Evolutionary conservation across 1,140 invertebrate species (phyloP).

Genomic region (Chlorops oryzae): DNA sequence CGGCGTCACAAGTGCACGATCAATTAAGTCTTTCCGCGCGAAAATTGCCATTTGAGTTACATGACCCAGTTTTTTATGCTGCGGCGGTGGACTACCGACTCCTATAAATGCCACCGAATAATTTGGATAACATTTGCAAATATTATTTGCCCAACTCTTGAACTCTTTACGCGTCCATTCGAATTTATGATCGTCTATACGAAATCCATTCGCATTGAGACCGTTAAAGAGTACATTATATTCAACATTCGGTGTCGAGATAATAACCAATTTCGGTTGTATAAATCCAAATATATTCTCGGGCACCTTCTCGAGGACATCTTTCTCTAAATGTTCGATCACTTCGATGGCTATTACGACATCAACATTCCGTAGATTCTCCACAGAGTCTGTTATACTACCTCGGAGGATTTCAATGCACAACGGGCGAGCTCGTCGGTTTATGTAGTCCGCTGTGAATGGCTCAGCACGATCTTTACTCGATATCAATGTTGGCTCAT

Average conservation of each 20-base stretch:
- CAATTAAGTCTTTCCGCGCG: constrained; percentile 46
- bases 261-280: constrained; percentile 67
- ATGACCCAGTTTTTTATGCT: constrained; percentile 56
- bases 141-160: constrained; percentile 67
- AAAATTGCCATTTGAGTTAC: constrained; percentile 75
- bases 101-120: constrained; percentile 64
- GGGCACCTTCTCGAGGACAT: constrained; percentile 62
- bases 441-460: constrained; percentile 54
- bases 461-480: constrained; percentile 49
- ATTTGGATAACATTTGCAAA: constrained; percentile 60
- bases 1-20: constrained; percentile 23
- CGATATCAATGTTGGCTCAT: constrained; percentile 51
- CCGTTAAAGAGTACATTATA: constrained; percentile 78
- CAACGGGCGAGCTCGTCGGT: constrained; percentile 49
- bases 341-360: constrained; percentile 71
- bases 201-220: constrained; percentile 53
- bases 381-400: constrained; percentile 57
- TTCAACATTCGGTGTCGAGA: constrained; percentile 88
- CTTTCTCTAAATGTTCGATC: constrained; percentile 81
- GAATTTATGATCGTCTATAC: constrained; percentile 89
- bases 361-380: constrained; percentile 55
- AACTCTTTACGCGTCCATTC: constrained; percentile 85
- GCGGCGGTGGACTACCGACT: constrained; percentile 60
- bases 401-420: constrained; percentile 56
- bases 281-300: constrained; percentile 75